A percentile compares a stretch with the other conserved stretches of the same genome.
These are phyloP conservation scores for Drosophila helvetica DNA, from an alignment of 2,888 invertebrate species.

Conservation along the genomic window DNA sequence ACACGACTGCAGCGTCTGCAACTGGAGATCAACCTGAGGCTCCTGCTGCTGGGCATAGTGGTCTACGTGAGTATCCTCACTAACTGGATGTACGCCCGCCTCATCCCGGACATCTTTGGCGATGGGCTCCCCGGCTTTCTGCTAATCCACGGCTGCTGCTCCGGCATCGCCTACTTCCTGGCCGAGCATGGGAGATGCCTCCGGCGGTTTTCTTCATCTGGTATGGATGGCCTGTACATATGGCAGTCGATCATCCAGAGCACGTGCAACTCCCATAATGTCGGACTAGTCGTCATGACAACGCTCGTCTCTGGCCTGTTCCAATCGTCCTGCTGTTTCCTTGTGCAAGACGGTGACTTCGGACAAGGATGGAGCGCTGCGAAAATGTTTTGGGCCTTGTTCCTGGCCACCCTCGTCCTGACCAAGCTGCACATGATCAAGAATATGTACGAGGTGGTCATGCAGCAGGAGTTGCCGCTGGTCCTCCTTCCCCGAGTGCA, in stretches of 20 bases:
- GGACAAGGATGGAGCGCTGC: background rate
- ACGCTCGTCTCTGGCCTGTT: background rate
- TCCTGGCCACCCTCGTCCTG: background rate
- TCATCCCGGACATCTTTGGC: background rate
- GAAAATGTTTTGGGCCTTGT: background rate
- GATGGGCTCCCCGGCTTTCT: background rate
- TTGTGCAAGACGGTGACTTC: background rate
- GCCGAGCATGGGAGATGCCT: background rate
- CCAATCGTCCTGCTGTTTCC: background rate
- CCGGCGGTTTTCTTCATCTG: background rate
- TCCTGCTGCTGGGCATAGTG: background rate
- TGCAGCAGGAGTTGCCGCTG: background rate
- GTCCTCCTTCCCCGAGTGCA: background rate
- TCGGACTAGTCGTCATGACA: background rate
- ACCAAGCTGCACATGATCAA: background rate
- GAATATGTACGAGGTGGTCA: background rate
- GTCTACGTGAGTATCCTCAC: constrained; percentile 1
- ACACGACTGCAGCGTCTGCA: background rate
- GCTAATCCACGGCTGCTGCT: constrained; percentile 9
- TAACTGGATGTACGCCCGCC: constrained; percentile 16
- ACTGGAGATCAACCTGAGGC: background rate
- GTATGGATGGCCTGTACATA: background rate
- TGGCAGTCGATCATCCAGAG: background rate
- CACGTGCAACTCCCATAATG: background rate
- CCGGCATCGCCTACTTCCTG: constrained; percentile 3